Evolutionary conservation across 2,888 invertebrate species (phyloP).

Genomic region (Syritta pipiens): DNA sequence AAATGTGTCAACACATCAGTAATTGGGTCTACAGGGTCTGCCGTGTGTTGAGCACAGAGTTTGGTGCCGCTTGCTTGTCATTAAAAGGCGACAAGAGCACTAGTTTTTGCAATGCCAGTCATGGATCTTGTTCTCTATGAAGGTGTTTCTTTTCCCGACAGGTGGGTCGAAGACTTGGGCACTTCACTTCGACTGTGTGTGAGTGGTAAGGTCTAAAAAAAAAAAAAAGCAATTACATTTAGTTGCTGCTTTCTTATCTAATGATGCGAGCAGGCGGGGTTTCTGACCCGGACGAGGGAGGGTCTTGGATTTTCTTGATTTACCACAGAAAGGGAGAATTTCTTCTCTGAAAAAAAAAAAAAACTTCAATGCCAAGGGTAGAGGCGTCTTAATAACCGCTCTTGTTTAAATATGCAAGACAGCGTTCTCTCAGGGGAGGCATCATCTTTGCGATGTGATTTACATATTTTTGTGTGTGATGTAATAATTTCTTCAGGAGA

Average conservation of each 20-base stretch:
- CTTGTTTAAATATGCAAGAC: neutral
- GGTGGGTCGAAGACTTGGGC: slow-evolving; percentile 40
- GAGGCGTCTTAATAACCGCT: neutral
- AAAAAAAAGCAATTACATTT: no score
- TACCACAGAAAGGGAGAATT: no score
- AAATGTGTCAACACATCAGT: slow-evolving; percentile 4
- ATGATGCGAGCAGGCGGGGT: no score
- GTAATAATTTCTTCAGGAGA: neutral
- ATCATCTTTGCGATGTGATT: neutral
- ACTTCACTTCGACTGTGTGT: no score
- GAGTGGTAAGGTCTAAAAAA: no score
- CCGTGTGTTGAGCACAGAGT: no score
- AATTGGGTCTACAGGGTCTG: slow-evolving; percentile 7
- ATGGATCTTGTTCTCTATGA: slow-evolving; percentile 5
- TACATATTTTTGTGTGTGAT: neutral
- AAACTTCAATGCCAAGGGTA: neutral
- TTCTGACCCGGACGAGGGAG: no score
- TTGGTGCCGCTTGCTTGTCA: neutral
- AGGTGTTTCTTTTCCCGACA: neutral
- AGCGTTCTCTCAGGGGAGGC: neutral
- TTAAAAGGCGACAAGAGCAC: neutral
- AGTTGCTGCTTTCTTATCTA: no score
- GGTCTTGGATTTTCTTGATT: no score
- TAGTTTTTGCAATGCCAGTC: neutral
- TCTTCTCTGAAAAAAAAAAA: no score